phyloP scores from a whole-genome alignment of 2,888 invertebrate species.

The Aporophyla lueneburgensis region DNA sequence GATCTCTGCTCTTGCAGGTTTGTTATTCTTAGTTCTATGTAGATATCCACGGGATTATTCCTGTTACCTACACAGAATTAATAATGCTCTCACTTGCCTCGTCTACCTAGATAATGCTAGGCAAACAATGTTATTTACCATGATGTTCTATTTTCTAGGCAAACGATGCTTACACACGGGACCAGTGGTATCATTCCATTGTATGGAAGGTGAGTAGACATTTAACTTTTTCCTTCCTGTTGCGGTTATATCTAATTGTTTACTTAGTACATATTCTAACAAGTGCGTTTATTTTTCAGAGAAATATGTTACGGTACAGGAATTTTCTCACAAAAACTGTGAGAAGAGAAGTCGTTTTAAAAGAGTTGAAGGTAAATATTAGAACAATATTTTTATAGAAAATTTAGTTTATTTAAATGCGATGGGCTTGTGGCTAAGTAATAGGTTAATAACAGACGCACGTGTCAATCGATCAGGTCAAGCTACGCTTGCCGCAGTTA shows the following conservation, averaged over 20 bases:
- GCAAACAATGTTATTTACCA: constrained; percentile 38
- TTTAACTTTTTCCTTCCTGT: constrained; percentile 54
- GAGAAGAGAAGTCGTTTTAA: constrained; percentile 93
- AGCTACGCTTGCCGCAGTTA: too few species aligned
- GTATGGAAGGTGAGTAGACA: constrained; percentile 93
- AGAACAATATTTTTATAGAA: neutral
- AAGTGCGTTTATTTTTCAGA: constrained; percentile 87
- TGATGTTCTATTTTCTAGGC: constrained; percentile 86
- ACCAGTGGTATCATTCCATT: constrained; percentile 96
- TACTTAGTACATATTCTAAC: constrained; percentile 35
- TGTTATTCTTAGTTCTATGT: constrained; percentile 23
- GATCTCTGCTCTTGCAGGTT: constrained; percentile 94
- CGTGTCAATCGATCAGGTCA: too few species aligned
- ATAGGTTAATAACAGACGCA: too few species aligned
- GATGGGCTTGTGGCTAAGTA: neutral
- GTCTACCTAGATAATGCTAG: constrained; percentile 34
- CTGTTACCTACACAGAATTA: constrained; percentile 11
- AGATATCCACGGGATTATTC: neutral
- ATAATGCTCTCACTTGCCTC: constrained; percentile 8
- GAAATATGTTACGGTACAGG: constrained; percentile 94
- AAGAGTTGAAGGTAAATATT: constrained; percentile 93
- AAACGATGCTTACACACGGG: constrained; percentile 94
- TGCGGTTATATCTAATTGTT: constrained; percentile 50
- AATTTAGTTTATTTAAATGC: neutral
- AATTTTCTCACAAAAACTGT: constrained; percentile 92